These are phyloP conservation scores for Teleopsis dalmanni DNA, from an alignment of 1,140 invertebrate genomes.

Conservation along the genomic window DNA sequence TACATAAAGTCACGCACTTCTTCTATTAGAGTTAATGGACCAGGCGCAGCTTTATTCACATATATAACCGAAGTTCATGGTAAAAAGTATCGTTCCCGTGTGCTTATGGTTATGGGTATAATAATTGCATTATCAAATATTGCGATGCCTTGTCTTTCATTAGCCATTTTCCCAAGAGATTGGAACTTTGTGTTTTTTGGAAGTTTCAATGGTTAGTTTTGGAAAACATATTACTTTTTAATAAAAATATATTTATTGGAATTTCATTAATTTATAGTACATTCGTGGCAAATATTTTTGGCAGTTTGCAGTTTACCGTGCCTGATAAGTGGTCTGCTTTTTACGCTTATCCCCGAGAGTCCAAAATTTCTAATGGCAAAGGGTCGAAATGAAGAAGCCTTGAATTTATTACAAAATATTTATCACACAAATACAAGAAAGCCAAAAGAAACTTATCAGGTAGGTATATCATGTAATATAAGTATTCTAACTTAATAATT, in stretches of 20 bases:
- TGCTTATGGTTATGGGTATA: slow-evolving; percentile 55
- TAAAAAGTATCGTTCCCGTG: slow-evolving; percentile 52
- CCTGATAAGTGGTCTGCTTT: slow-evolving; percentile 52
- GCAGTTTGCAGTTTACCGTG: slow-evolving; percentile 57
- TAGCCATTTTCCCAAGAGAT: slow-evolving; percentile 48
- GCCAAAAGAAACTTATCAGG: slow-evolving; percentile 54
- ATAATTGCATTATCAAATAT: slow-evolving; percentile 52
- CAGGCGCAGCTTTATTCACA: slow-evolving; percentile 61
- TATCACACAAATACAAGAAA: slow-evolving; percentile 52
- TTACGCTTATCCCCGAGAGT: slow-evolving; percentile 68
- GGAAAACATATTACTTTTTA: not conserved
- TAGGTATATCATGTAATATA: slow-evolving; percentile 35
- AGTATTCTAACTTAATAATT: too few relatives aligned
- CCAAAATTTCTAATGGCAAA: slow-evolving; percentile 73
- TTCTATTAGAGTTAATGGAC: slow-evolving; percentile 69
- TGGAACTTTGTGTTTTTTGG: slow-evolving; percentile 47
- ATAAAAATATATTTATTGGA: too few relatives aligned
- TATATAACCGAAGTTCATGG: slow-evolving; percentile 63
- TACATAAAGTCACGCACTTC: too few relatives aligned
- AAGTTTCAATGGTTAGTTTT: slow-evolving; percentile 52
- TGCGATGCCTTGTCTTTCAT: slow-evolving; percentile 50
- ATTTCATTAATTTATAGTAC: too few relatives aligned
- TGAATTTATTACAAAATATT: slow-evolving; percentile 29
- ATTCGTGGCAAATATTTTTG: slow-evolving; percentile 73
- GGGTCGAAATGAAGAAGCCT: slow-evolving; percentile 60